A percentile compares a stretch with the other conserved stretches of the same genome.
These are phyloP conservation scores for Carabus problematicus DNA, from an alignment of 2,888 invertebrate species.

Conservation along the genomic window DNA sequence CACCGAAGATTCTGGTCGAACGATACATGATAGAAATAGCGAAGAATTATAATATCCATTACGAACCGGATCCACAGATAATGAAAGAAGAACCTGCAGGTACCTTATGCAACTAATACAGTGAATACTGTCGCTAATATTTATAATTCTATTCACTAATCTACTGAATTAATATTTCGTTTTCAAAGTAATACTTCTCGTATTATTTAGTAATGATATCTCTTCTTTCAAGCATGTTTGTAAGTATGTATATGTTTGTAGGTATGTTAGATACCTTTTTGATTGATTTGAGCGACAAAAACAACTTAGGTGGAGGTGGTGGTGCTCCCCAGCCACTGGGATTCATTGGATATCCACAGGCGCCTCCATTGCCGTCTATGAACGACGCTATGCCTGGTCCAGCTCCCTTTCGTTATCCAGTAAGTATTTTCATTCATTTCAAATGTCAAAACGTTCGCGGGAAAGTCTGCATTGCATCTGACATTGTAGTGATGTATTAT, in stretches of 20 bases:
- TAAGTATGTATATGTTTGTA: constrained; percentile 8
- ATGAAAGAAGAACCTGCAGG: constrained; percentile 74
- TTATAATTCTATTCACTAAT: no score
- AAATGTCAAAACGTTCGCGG: no score
- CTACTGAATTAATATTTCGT: not conserved
- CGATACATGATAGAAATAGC: constrained; percentile 96
- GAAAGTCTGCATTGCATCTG: no score
- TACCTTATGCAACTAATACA: constrained; percentile 9
- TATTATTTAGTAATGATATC: no score
- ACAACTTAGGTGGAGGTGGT: constrained; percentile 65
- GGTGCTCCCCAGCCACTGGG: constrained; percentile 77
- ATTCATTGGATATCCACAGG: constrained; percentile 81
- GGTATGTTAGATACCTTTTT: constrained; percentile 67
- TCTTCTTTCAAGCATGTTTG: no score
- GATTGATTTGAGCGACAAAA: constrained; percentile 70
- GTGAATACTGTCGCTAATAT: no score
- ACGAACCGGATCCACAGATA: constrained; percentile 92
- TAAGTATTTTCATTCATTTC: constrained; percentile 51
- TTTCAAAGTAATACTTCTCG: not conserved
- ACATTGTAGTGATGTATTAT: no score
- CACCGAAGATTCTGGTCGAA: constrained; percentile 94
- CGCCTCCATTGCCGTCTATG: constrained; percentile 69
- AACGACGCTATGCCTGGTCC: constrained; percentile 59
- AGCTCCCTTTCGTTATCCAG: constrained; percentile 74
- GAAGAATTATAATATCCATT: constrained; percentile 91